Evolutionary conservation across 2,797 vertebrate genomes (phyloP).

Genomic region (Pitangus sulphuratus): DNA sequence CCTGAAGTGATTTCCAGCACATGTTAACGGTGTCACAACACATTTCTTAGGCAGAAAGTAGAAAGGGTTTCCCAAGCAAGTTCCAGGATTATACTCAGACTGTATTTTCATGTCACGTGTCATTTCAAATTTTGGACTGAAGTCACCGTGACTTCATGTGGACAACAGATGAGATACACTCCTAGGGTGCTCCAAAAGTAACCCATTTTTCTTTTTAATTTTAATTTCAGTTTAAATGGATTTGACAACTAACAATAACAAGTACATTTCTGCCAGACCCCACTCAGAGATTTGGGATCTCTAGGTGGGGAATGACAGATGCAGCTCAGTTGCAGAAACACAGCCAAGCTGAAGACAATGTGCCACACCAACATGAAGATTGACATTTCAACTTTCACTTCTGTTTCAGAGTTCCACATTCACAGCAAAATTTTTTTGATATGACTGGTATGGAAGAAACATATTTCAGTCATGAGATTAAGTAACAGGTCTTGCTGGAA

Average conservation of each 20-base stretch:
- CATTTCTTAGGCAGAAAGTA: not conserved
- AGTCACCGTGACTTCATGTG: not conserved
- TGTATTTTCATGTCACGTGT: not conserved
- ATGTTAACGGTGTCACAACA: not conserved
- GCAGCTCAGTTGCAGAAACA: not conserved
- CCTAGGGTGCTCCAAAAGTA: not conserved
- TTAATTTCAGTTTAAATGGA: not conserved
- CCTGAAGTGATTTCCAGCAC: not conserved
- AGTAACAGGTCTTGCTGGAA: constrained; percentile 19
- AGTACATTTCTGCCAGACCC: not conserved
- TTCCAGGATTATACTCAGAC: not conserved
- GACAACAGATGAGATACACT: not conserved
- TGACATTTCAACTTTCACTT: not conserved
- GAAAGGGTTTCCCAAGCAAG: not conserved
- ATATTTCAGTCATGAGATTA: not conserved
- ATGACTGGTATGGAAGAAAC: not conserved
- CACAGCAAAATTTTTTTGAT: not conserved
- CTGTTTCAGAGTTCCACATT: not conserved
- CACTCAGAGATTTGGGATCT: not conserved
- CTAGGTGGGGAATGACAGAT: not conserved
- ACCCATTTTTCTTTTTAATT: not conserved
- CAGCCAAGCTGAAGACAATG: not conserved
- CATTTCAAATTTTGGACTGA: not conserved
- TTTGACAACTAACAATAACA: not conserved
- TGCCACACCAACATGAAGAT: not conserved